A percentile compares a stretch with the other conserved stretches of the same genome.
Conservation (phyloP, 1,140 invertebrate species). For the Calycopis cecrops region DNA sequence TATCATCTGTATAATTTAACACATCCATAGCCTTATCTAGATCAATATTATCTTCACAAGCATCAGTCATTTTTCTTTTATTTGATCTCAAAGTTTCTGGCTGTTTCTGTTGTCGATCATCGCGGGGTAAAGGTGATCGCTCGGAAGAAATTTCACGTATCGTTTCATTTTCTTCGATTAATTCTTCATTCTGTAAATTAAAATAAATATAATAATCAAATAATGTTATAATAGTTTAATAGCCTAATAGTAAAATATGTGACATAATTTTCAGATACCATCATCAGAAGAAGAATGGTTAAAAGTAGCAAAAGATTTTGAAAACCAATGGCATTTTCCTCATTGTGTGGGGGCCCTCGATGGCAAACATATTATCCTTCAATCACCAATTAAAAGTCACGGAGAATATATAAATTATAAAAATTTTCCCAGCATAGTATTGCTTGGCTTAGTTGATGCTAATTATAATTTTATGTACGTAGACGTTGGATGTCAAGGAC, state of each 20-base stretch:
- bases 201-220: too few species aligned
- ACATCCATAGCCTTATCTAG: too few species aligned
- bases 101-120: background rate
- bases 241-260: background rate
- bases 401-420: constrained; percentile 66
- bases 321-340: constrained; percentile 20
- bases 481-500: constrained; percentile 57
- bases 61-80: too few species aligned
- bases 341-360: constrained; percentile 20
- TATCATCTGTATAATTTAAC: too few species aligned
- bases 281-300: constrained; percentile 18
- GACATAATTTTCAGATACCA: constrained; percentile 12
- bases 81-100: too few species aligned
- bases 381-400: constrained; percentile 33
- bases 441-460: constrained; percentile 65
- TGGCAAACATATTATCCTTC: constrained; percentile 23
- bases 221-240: background rate
- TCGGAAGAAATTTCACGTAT: too few species aligned
- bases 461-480: constrained; percentile 61
- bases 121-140: background rate
- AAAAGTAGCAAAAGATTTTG: constrained; percentile 16
- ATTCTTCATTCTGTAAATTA: constrained; percentile 1
- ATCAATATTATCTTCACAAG: too few species aligned
- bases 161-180: too few species aligned
- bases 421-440: constrained; percentile 55